These are phyloP conservation scores for Bucco capensis DNA, from an alignment of 2,113 vertebrate species.

Conservation along the genomic window DNA sequence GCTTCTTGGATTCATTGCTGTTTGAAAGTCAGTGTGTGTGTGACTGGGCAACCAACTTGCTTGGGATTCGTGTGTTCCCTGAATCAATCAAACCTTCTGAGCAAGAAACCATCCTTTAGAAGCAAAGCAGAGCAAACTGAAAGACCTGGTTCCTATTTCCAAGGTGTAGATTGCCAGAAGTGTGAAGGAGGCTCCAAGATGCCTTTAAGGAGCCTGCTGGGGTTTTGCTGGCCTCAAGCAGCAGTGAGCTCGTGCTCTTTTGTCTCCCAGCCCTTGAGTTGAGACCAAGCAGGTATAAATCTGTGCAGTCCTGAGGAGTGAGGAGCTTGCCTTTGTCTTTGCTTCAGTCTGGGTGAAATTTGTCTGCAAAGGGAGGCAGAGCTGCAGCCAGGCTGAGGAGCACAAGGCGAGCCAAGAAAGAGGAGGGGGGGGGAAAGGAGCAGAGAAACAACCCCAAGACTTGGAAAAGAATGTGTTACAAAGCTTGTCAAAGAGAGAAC, in stretches of 20 bases:
- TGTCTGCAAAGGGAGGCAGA: background rate
- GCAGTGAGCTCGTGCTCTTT: background rate
- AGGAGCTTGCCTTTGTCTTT: background rate
- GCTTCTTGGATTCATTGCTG: background rate
- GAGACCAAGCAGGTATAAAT: background rate
- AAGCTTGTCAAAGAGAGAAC: background rate
- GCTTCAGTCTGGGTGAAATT: background rate
- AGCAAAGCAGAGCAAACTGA: background rate
- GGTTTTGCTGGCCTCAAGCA: background rate
- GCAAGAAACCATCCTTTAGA: background rate
- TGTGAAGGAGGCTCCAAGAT: background rate
- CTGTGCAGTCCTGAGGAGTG: background rate
- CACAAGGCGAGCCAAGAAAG: background rate
- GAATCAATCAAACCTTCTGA: conserved; percentile 32
- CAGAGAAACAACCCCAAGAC: background rate
- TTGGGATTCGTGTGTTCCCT: background rate
- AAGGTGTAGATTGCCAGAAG: background rate
- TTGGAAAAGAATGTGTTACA: background rate
- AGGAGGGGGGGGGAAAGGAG: background rate
- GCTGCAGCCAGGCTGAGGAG: background rate
- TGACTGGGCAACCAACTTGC: conserved; percentile 8
- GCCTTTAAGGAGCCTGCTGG: background rate
- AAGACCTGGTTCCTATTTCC: background rate
- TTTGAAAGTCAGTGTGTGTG: conserved; percentile 4
- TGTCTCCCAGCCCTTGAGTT: background rate